Conservation (phyloP, 2,113 vertebrate species). For the Mesocricetus auratus region DNA sequence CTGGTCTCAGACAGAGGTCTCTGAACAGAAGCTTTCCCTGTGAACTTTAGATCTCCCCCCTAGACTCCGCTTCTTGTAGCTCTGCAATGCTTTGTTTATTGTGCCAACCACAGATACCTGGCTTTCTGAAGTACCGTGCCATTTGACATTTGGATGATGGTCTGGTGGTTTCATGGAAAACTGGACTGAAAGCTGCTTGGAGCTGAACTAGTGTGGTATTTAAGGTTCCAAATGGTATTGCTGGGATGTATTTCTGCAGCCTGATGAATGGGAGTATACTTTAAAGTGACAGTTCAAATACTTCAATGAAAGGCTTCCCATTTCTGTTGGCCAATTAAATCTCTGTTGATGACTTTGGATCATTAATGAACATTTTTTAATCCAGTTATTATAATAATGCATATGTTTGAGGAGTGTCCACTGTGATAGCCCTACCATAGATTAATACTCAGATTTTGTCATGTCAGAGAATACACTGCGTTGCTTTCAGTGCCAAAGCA, state of each 20-base stretch:
- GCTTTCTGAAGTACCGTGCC: slow-evolving; percentile 77
- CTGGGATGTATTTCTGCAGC: slow-evolving; percentile 66
- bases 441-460: slow-evolving; percentile 64
- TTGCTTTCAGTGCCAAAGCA: slow-evolving; percentile 64
- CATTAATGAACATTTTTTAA: slow-evolving; percentile 83
- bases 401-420: slow-evolving; percentile 58
- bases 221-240: slow-evolving; percentile 79
- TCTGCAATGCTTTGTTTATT: slow-evolving; percentile 76
- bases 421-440: slow-evolving; percentile 36
- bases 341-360: slow-evolving; percentile 80
- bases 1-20: background rate
- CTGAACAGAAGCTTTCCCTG: slow-evolving; percentile 62
- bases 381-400: slow-evolving; percentile 74
- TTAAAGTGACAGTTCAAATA: slow-evolving; percentile 79
- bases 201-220: slow-evolving; percentile 81
- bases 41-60: slow-evolving; percentile 33
- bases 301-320: slow-evolving; percentile 75
- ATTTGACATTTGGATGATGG: slow-evolving; percentile 86
- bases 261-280: slow-evolving; percentile 83
- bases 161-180: slow-evolving; percentile 85
- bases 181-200: slow-evolving; percentile 82
- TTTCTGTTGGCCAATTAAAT: slow-evolving; percentile 84
- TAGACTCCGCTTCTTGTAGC: slow-evolving; percentile 50
- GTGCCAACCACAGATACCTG: slow-evolving; percentile 80
- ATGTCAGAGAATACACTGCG: slow-evolving; percentile 11